Base-by-base conservation (phyloP, 2,113 vertebrate species). In the Maccullochella peelii region DNA sequence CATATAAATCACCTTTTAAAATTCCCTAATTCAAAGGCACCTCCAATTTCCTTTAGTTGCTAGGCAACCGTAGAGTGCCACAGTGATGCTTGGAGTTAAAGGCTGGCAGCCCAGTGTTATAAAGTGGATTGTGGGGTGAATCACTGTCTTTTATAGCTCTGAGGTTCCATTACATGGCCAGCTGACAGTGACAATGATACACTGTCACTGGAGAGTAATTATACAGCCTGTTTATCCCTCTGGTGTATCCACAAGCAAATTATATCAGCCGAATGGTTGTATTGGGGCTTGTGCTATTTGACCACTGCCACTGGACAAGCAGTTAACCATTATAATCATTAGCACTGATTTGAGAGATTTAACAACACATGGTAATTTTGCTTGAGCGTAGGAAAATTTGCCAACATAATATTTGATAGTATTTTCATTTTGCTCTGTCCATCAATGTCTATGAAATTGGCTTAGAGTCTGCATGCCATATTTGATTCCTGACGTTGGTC, bases 1-100 rank as follows among this genome's bases (percentile, higher is more conserved):
- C 38, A 70, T 79, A 82, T 86, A 91, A 89, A 91, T 88, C 90
- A 89, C 73, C 73, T 84, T 70, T 79, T 89, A 84, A 90, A 92
- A 88, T 77, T 66, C 62, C 83, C 85, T 89, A 86, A 94, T 93
- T 95, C 91, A 93, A 92, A 93, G 80, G 88, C 91, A 93, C 92
- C 77, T 94, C 83, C 86, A 77, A 83, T 93, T 94, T 87, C 82
- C 79, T 92, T 88, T 80, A 86, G 95, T 96, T 95, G 93, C 95
- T 93, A 91, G 82, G 95, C 94, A 95, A 96, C 95, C 52, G 10
- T 2, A 63, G 81, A 82, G 91, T 16, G 47, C 86, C 73, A 72
- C 79, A 72, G 89, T 42, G 85, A 91, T 90, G 92, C 88, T 88
- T 3, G 15, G 83, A 85, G 91, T 91, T 88, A 83, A 88, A 87